Evolutionary conservation across 2,113 vertebrate genomes (phyloP).

Genomic region (Gopherus flavomarginatus): DNA sequence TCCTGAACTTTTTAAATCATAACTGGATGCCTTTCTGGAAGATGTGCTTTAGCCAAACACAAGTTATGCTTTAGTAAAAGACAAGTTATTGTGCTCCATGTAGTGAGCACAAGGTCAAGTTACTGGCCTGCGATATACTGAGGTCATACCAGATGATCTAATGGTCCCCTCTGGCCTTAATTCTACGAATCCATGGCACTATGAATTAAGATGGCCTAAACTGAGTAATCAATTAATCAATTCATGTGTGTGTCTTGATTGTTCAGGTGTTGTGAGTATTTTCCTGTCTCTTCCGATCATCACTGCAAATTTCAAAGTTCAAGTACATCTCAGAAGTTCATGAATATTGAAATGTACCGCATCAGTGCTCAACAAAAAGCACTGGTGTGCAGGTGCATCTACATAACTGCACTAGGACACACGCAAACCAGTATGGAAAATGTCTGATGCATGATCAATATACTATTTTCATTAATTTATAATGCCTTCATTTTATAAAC

Average conservation of each 20-base stretch:
- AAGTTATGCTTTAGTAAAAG: not conserved
- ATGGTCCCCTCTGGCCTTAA: not conserved
- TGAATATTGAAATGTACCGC: not conserved
- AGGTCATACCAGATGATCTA: not conserved
- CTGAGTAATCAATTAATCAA: not conserved
- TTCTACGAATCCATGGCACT: not conserved
- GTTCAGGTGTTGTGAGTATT: not conserved
- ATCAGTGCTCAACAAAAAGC: not conserved
- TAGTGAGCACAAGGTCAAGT: not conserved
- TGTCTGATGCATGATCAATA: not conserved
- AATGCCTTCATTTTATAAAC: not conserved
- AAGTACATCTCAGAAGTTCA: not conserved
- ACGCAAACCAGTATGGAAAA: not conserved
- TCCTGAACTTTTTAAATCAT: not conserved
- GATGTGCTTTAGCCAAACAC: not conserved
- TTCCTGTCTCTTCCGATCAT: not conserved
- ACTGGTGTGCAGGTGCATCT: not conserved
- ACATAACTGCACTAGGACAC: not conserved
- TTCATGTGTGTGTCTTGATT: not conserved
- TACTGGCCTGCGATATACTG: not conserved
- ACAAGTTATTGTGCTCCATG: not conserved
- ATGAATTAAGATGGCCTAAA: not conserved
- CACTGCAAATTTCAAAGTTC: constrained; percentile 4
- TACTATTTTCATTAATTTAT: not conserved
- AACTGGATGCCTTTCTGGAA: not conserved